Evolutionary conservation across 2,888 invertebrate genomes (phyloP), one percentile per base, ranked within the genome.

Genomic region (Campoplex capitator): DNA sequence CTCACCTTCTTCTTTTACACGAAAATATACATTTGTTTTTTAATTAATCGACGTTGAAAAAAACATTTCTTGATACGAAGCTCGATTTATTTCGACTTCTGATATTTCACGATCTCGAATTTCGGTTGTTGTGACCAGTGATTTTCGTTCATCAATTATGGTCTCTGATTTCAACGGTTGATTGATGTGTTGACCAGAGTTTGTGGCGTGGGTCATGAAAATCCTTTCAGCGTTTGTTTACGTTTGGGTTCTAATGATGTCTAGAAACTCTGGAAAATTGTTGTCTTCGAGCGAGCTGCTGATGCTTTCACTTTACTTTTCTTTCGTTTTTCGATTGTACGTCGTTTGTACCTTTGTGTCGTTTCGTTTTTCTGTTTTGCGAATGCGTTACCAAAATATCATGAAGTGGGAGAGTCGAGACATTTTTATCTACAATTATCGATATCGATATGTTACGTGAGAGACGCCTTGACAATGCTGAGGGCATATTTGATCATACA

Each of bases 1-100:
- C 28, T 71, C 18, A 13, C 16, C 32, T 35, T 42, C 16, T 8
- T 67, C n/a, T 74, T 73, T 73, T 3, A 51, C 38, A 81, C 76
- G 67, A 81, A 81, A 85, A 23, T 73, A 81, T 42, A 32, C 18
- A 67, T 42, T 35, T 7, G 8, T 42, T 48, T 80, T 54, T 70
- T 81, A 62, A 16, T 32, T 62, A 11, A 58, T 16, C 2, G 13
- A 13, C 58, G 8, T 16, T 13, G 13, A 32, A 51, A 51, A 18
- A 51, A 51, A 51, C 51, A 51, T 18, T 18, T 11, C 0, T 4
- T 18, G 16, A 51, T 51, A 11, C 0, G 16, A 51, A 32, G 28
- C 13, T n/a, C 32, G 16, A 32, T 32, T 62, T 1, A 16, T 32
- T 62, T 6, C 3, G 28, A 28, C 58, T 28, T 62, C 13, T 32